Conservation (phyloP, 2,888 invertebrate genomes). For the Lasius fuliginosus region DNA sequence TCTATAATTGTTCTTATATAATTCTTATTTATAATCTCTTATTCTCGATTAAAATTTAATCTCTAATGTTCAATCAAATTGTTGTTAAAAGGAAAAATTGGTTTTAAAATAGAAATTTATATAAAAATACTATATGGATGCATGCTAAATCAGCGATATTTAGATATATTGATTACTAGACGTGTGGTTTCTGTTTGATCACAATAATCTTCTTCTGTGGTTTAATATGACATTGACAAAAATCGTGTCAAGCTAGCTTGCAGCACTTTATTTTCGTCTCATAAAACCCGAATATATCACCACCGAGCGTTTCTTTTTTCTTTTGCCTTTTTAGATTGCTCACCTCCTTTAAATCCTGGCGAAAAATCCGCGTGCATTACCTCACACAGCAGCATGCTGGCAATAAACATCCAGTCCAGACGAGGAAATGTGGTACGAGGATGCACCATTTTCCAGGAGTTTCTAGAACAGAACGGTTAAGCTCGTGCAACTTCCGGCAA, state of each 20-base stretch:
- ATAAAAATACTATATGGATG: too few species aligned
- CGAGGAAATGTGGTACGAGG: slow-evolving; percentile 44
- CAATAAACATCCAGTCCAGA: slow-evolving; percentile 63
- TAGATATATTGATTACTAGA: neutral
- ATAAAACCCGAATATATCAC: slow-evolving; percentile 56
- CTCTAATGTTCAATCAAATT: neutral
- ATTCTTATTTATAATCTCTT: neutral
- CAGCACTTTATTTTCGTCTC: slow-evolving; percentile 26
- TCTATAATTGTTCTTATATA: neutral
- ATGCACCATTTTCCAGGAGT: slow-evolving; percentile 55
- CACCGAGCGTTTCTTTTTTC: slow-evolving; percentile 21
- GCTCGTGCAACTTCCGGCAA: slow-evolving; percentile 63
- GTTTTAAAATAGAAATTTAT: neutral
- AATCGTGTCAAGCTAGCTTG: slow-evolving; percentile 19
- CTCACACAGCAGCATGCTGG: slow-evolving; percentile 34
- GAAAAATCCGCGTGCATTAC: slow-evolving; percentile 65
- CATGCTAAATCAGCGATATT: neutral
- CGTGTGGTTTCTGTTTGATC: neutral
- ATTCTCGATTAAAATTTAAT: neutral
- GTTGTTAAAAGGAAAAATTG: slow-evolving; percentile 2
- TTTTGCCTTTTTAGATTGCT: slow-evolving; percentile 16
- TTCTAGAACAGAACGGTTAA: slow-evolving; percentile 60
- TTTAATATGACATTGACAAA: neutral
- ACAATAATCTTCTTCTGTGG: neutral
- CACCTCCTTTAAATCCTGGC: neutral